Evolutionary conservation across 1,140 invertebrate genomes (phyloP), one percentile per base, ranked within the genome.

Genomic region (Ruditapes philippinarum): DNA sequence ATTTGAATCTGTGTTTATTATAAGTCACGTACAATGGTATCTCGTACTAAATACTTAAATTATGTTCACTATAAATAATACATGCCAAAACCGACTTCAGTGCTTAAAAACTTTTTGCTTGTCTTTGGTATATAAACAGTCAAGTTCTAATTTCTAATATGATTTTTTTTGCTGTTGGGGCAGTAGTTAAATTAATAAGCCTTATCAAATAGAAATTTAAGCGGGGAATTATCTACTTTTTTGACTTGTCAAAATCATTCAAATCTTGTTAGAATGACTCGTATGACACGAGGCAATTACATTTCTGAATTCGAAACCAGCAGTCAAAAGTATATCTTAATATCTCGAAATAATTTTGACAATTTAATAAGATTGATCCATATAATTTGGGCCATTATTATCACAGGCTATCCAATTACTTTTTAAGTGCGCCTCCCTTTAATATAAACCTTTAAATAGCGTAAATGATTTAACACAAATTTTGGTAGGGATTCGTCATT

Each of bases 291-390:
- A 5, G 49, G 68, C 49, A 86, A 78, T 78, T 78, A 54, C 49
- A 51, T 28, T n/a, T n/a, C n/a, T 36, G 49, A 70, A 84, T 51
- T 54, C 45, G 62, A 84, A 33, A 84, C 38, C 65, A 3, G 14
- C 22, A 31, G 25, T 45, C 40, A 70, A 33, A 28, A 74, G 31
- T 2, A 22, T 40, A 36, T 22, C 68, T 54, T 45, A 54, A 84
- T 40, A 65, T 84, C 38, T 84, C 62, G 38, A 73, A 84, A 73
- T 54, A 70, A 73, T 84, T 84, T 84, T 73, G 62, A 84, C 82
- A 84, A 84, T 84, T 84, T 84, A 74, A 84, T 84, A 73, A n/a
- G 60, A 73, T 25, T 57, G 82, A 84, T 73, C 60, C 25, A 28
- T 84, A 49, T 84, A 73, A 84, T 84, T 84, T 70, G 38, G 11